Evolutionary conservation across 2,888 invertebrate species (phyloP), one percentile per base, ranked within the genome.

Genomic region (Caenorhabditis japonica): DNA sequence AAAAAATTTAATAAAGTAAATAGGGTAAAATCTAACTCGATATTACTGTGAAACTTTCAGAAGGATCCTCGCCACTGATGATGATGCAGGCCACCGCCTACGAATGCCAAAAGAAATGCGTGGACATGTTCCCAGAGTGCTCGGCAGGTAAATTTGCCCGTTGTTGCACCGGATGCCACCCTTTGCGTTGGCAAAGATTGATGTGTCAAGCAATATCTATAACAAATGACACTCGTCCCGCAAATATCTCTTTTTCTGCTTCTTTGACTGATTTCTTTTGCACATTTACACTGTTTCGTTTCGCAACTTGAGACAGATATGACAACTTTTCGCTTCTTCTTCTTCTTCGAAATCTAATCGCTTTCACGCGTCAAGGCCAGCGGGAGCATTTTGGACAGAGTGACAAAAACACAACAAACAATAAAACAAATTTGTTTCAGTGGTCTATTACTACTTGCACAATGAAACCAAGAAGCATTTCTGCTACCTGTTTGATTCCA

Each of bases 381-480:
- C 49, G 36, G 36, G 49, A 51, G 70, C 8, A 4, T 43, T 23
- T 21, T 51, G 51, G 52, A 39, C 46, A 47, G 12, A 33, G 30
- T 30, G 55, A 27, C 39, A 39, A 44, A n/a, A n/a, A 15, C 7
- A 36, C 52, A 53, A 52, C 27, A 27, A 43, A 56, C 39, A 38
- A 25, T 27, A 17, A 44, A 27, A 10, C 17, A 17, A 19, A 44
- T 34, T 19, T 49, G 19, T 79, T 77, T 56, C 77, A 82, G 82
- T 80, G 27, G 82, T 82, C 38, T 82, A 82, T 74, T 82, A 82
- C 76, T 82, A 79, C 59, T 60, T 80, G 43, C 77, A 77, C 70
- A 82, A 82, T 60, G 82, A 82, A 36, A 79, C 79, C 0, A 76
- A 79, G 59, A 79, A 79, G 27, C 82, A 82, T 43, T 77, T 75